Conservation (phyloP, 2,797 vertebrate genomes). For the Vireo griseus region DNA sequence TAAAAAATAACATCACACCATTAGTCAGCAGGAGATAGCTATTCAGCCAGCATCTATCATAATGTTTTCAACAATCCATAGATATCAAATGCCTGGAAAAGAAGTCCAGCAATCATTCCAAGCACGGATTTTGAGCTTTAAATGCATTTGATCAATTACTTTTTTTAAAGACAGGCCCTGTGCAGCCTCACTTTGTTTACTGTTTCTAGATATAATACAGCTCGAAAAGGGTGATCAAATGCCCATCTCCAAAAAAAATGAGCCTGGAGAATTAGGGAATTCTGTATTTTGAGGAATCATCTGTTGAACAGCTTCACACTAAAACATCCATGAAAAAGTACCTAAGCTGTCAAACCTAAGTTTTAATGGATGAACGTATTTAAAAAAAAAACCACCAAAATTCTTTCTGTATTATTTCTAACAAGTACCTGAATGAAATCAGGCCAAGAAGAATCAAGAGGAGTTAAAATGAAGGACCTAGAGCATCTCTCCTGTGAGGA, state of each 20-base stretch:
- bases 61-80: background rate
- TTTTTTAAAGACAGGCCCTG: background rate
- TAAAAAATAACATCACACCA: background rate
- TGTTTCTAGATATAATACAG: background rate
- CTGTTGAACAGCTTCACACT: background rate
- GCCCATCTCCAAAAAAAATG: background rate
- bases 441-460: background rate
- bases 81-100: background rate
- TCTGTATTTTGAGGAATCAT: background rate
- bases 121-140: background rate
- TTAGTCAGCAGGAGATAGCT: background rate
- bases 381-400: background rate
- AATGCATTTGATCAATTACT: background rate
- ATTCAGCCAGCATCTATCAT: background rate
- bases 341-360: background rate
- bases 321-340: background rate
- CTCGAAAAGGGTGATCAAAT: background rate
- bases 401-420: background rate
- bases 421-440: background rate
- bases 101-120: background rate
- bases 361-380: background rate
- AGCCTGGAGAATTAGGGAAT: fast-evolving
- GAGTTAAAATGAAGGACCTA: background rate
- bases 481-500: background rate
- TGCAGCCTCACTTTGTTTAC: background rate